phyloP scores from a whole-genome alignment of 1,140 invertebrate genomes.

The Drosophila pachea region DNA sequence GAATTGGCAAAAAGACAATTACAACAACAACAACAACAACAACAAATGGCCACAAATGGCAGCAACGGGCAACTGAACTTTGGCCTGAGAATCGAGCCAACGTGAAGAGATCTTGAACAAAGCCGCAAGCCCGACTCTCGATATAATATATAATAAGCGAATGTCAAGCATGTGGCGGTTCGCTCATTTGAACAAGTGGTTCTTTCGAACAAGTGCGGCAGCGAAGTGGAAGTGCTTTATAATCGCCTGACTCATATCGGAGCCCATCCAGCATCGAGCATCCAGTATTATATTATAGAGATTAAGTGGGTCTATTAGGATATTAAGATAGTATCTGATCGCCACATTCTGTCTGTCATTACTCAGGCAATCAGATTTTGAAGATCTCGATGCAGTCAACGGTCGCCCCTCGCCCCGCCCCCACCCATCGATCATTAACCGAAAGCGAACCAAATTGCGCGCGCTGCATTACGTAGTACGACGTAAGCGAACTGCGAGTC shows the following conservation, averaged over 20 bases:
- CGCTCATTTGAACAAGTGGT: conserved; percentile 3
- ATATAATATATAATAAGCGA: background rate
- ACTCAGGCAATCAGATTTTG: background rate
- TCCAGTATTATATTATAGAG: background rate
- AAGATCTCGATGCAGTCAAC: conserved; percentile 18
- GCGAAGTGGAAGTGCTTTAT: no score
- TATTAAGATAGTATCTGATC: background rate
- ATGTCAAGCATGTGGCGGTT: conserved; percentile 22
- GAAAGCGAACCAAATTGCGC: conserved; percentile 20
- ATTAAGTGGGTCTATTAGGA: background rate
- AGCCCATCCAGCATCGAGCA: no score
- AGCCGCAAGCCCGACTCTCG: background rate
- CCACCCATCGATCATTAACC: conserved; percentile 22
- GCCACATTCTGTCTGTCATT: conserved; percentile 4
- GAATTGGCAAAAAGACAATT: conserved; percentile 33
- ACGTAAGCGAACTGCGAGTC: background rate
- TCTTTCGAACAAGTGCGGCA: conserved; percentile 1
- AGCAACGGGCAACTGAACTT: conserved; percentile 33
- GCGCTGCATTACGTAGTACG: conserved; percentile 13
- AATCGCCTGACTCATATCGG: background rate
- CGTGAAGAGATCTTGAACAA: conserved; percentile 24
- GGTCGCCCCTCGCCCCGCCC: background rate
- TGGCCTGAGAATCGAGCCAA: conserved; percentile 15
- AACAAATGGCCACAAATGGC: conserved; percentile 9
- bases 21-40: conserved; percentile 11